Evolutionary conservation across 1,140 invertebrate genomes (phyloP), one percentile per base, ranked within the genome.

Genomic region (Bombus waltoni): DNA sequence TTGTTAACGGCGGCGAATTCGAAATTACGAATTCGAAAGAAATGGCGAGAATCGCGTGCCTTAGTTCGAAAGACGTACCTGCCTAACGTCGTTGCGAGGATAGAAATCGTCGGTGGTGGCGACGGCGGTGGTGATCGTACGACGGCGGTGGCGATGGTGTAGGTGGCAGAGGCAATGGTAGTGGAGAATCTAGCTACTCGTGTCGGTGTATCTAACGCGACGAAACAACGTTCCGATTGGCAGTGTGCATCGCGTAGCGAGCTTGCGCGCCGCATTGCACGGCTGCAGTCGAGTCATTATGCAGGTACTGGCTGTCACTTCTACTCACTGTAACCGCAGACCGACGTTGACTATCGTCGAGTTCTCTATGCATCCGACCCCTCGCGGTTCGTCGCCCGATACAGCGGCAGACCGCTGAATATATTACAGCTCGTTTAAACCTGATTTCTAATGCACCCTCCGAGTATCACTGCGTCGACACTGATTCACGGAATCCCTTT

Each of bases 211-310:
- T 2, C 75, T 62, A 47, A 72, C 76, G 76, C 28, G 68, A 72
- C 40, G 76, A 57, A 85, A 72, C 83, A 85, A 80, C 66, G 32
- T 77, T 32, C 53, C 68, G 44, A 68, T 77, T 78, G 62, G 74
- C 78, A 59, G 75, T 77, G 87, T 78, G 88, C 86, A 88, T 86
- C 72, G 87, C 72, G 74, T 57, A 78, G 79, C 84, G 89, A 91
- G 88, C 87, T 88, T 87, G 92, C 86, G 90, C 91, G 79, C 78
- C 92, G 91, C 92, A 92, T 85, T 87, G 89, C 86, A 90, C 88
- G 92, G 89, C 91, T 90, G 92, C 91, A 93, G 92, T 92, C 90
- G 88, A 91, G 91, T 92, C 91, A 93, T 93, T 93, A 93, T 93
- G 92, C 92, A 93, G 92, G 91, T 92, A 92, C 92, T 88, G 88